Evolutionary conservation across 2,113 vertebrate species (phyloP).

Genomic region (Cathartes aura): DNA sequence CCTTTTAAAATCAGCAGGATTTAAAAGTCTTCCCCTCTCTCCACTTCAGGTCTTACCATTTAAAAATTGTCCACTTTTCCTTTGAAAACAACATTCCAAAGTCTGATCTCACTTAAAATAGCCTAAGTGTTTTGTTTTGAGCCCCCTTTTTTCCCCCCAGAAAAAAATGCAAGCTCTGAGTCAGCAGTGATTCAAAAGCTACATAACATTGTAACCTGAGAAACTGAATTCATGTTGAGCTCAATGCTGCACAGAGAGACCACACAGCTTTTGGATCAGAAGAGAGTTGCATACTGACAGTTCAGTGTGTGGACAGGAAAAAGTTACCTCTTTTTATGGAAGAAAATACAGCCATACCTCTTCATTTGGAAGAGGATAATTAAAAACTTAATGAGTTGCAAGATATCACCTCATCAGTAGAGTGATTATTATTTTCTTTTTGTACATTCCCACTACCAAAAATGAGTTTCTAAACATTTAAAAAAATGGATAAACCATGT

Average conservation of each 20-base stretch:
- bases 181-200: background rate
- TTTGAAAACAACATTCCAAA: background rate
- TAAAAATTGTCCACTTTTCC: background rate
- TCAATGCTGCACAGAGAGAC: background rate
- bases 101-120: background rate
- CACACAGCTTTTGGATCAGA: background rate
- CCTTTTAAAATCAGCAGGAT: background rate
- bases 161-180: background rate
- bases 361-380: background rate
- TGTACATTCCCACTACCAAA: background rate
- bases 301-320: background rate
- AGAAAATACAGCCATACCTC: background rate
- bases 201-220: background rate
- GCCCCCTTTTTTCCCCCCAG: background rate
- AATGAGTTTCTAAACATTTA: background rate
- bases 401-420: background rate
- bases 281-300: background rate
- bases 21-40: background rate
- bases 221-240: background rate
- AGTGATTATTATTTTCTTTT: background rate
- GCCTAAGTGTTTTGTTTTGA: background rate
- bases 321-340: background rate
- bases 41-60: background rate
- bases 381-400: background rate
- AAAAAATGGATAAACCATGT: background rate